These are phyloP conservation scores for Caenorhabditis japonica DNA, from an alignment of 2,888 invertebrate genomes.

Conservation along the genomic window DNA sequence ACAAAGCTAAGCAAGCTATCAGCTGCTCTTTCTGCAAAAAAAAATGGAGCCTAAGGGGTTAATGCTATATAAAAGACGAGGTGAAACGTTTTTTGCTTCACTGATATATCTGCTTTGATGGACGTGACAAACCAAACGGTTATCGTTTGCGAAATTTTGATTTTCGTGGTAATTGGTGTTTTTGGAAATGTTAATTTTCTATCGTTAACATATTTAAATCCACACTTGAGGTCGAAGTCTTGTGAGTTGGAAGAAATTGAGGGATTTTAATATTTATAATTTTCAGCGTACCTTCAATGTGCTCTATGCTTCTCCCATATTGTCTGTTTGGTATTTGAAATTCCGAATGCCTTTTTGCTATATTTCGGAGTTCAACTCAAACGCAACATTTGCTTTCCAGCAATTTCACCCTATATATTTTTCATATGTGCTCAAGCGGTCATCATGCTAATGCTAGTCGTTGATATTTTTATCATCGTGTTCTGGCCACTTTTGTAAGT, in stretches of 20 bases:
- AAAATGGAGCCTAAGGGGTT: too few species aligned
- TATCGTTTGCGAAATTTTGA: constrained; percentile 24
- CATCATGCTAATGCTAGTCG: constrained; percentile 31
- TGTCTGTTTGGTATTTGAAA: constrained; percentile 24
- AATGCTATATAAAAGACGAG: too few species aligned
- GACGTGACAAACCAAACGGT: constrained; percentile 32
- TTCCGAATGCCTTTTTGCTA: constrained; percentile 26
- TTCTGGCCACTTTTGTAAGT: constrained; percentile 31
- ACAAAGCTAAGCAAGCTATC: too few species aligned
- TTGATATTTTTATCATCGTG: constrained; percentile 35
- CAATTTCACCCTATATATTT: constrained; percentile 38
- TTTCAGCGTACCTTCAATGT: constrained; percentile 43
- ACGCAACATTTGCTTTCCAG: constrained; percentile 36
- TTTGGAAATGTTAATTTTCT: constrained; percentile 40
- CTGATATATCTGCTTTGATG: not conserved
- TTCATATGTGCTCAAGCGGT: constrained; percentile 43
- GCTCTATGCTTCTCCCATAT: constrained; percentile 30
- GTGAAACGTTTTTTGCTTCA: not conserved
- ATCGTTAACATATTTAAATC: constrained; percentile 9
- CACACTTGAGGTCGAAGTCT: constrained; percentile 26
- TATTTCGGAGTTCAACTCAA: constrained; percentile 26
- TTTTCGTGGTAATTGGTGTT: constrained; percentile 35
- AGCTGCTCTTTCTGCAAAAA: too few species aligned
- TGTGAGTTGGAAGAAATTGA: constrained; percentile 6
- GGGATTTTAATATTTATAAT: not conserved